phyloP scores from a whole-genome alignment of 2,113 vertebrate genomes.

The Bufo bufo region DNA sequence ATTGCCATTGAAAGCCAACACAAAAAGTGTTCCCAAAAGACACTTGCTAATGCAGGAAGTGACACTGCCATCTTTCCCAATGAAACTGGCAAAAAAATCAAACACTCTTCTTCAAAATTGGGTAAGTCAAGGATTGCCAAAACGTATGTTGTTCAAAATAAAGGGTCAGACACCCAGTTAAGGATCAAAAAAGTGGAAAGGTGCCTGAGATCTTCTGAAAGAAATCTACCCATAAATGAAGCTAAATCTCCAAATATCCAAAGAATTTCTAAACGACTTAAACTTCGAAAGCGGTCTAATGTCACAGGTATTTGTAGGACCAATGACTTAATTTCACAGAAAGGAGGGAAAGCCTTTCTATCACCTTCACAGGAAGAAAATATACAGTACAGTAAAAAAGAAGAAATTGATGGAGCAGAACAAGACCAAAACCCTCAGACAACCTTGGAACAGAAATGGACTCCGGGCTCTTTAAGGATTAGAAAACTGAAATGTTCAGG shows the following conservation, averaged over 20 bases:
- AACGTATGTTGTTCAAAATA: not conserved
- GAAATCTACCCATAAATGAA: not conserved
- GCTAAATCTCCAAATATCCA: conserved; percentile 71
- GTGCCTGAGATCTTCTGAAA: not conserved
- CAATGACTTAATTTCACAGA: conserved; percentile 83
- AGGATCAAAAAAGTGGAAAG: conserved; percentile 18
- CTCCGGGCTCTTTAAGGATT: not conserved
- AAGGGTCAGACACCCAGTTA: conserved; percentile 8
- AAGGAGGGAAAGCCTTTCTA: conserved; percentile 82
- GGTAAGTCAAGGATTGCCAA: not conserved
- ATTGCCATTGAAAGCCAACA: conserved; percentile 88
- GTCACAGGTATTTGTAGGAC: conserved; percentile 82
- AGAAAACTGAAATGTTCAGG: conserved; percentile 63
- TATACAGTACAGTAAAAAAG: conserved; percentile 21
- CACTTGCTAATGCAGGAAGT: conserved; percentile 59
- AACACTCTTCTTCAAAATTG: conserved; percentile 56
- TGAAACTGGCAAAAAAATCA: not conserved
- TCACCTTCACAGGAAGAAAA: conserved; percentile 70
- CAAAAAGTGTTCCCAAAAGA: conserved; percentile 69
- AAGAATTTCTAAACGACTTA: conserved; percentile 72
- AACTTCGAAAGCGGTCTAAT: conserved; percentile 90
- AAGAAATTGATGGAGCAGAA: conserved; percentile 52
- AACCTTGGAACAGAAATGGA: not conserved
- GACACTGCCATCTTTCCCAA: conserved; percentile 37
- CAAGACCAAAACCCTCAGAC: not conserved